These are phyloP conservation scores for Drosophila asahinai DNA, from an alignment of 1,140 invertebrate genomes.

Conservation along the genomic window DNA sequence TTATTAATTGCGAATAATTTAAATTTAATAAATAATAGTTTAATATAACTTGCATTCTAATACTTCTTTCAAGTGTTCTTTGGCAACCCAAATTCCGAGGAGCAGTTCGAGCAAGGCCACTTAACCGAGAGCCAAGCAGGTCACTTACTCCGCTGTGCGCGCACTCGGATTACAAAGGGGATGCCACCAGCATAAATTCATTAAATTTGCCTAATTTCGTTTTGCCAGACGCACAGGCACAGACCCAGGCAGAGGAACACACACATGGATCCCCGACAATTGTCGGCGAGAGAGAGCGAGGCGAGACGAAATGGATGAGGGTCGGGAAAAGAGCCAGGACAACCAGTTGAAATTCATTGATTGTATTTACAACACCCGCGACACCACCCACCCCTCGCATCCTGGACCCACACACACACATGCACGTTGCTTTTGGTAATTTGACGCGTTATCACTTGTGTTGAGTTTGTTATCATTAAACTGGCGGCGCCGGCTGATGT, in stretches of 20 bases:
- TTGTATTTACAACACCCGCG: conserved; percentile 79
- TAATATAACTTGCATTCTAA: too few species aligned
- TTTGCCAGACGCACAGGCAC: conserved; percentile 57
- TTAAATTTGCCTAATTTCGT: conserved; percentile 83
- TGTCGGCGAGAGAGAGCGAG: conserved; percentile 25
- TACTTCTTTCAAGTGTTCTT: not conserved
- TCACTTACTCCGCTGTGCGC: conserved; percentile 73
- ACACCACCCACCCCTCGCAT: conserved; percentile 5
- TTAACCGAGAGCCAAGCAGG: conserved; percentile 72
- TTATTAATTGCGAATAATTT: too few species aligned
- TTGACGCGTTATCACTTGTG: conserved; percentile 83
- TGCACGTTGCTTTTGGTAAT: conserved; percentile 66
- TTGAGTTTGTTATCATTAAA: conserved; percentile 84
- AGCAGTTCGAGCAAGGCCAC: conserved; percentile 59
- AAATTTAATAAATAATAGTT: too few species aligned
- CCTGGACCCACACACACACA: conserved; percentile 1
- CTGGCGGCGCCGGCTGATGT: conserved; percentile 64
- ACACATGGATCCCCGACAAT: conserved; percentile 40
- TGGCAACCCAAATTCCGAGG: not conserved
- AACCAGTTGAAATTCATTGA: conserved; percentile 83
- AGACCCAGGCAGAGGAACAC: not conserved
- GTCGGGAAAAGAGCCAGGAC: conserved; percentile 53
- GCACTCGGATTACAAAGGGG: conserved; percentile 75
- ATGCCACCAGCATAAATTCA: conserved; percentile 83
- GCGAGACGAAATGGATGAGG: conserved; percentile 40